Conservation (phyloP, 2,888 invertebrate genomes). For the Drosophila kambysellisi region DNA sequence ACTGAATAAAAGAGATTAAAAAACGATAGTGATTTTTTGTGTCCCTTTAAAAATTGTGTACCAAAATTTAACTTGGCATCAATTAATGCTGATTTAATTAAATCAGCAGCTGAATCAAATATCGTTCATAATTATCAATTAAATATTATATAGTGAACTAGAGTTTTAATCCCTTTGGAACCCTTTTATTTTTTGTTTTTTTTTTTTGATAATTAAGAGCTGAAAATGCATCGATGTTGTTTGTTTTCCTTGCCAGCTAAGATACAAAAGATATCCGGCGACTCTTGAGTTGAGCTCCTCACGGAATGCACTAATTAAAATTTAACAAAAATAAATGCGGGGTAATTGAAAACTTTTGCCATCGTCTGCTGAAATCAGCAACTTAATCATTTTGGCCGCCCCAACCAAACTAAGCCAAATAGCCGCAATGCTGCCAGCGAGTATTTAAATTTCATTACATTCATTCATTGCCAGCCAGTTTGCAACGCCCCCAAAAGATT, state of each 20-base stretch:
- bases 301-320: constrained; percentile 69
- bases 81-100: neutral
- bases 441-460: constrained; percentile 72
- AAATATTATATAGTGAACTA: neutral
- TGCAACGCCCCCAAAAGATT: neutral
- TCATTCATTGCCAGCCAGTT: constrained; percentile 38
- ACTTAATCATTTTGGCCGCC: constrained; percentile 60
- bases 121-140: constrained; percentile 2
- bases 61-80: too few species aligned
- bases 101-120: neutral
- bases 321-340: constrained; percentile 76
- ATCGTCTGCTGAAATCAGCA: constrained; percentile 66
- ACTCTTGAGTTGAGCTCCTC: constrained; percentile 6
- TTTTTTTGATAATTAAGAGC: constrained; percentile 23
- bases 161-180: neutral
- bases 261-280: constrained; percentile 9
- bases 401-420: constrained; percentile 39
- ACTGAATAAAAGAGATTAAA: neutral
- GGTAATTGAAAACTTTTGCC: constrained; percentile 77
- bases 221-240: constrained; percentile 11
- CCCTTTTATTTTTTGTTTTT: neutral
- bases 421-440: constrained; percentile 46
- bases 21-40: neutral
- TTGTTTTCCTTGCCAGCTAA: neutral
- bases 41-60: neutral